phyloP scores from a whole-genome alignment of 2,888 invertebrate genomes.

The Leuctra nigra region DNA sequence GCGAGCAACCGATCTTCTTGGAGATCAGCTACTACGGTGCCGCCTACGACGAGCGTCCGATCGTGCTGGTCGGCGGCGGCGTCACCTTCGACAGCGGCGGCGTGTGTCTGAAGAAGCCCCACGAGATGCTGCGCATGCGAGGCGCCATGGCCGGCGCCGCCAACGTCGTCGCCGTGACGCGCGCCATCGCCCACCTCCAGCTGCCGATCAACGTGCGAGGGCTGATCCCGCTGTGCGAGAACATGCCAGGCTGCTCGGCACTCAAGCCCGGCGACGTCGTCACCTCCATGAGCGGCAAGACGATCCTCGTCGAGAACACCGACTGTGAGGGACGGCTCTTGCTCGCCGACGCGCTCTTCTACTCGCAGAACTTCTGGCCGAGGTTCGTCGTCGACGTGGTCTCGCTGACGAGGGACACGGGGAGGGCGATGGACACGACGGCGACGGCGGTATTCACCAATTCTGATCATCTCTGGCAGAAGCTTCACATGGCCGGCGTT shows the following conservation, averaged over 20 bases:
- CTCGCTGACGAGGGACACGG: conserved; percentile 58
- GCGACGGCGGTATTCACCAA: conserved; percentile 60
- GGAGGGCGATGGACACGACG: conserved; percentile 50
- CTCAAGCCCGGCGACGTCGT: conserved; percentile 65
- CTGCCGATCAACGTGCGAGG: conserved; percentile 53
- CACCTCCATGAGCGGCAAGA: conserved; percentile 63
- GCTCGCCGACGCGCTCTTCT: conserved; percentile 62
- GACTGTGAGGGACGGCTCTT: conserved; percentile 62
- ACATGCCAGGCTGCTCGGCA: conserved; percentile 59
- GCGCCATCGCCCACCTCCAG: conserved; percentile 49
- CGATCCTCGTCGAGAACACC: conserved; percentile 64
- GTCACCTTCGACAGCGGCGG: conserved; percentile 68
- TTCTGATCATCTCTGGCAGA: conserved; percentile 46
- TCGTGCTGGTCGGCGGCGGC: conserved; percentile 58
- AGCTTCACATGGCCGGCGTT: conserved; percentile 48
- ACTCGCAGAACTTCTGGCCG: conserved; percentile 54
- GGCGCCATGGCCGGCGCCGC: conserved; percentile 70
- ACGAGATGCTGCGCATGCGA: conserved; percentile 61
- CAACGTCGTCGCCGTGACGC: conserved; percentile 52
- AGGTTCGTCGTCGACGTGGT: conserved; percentile 57
- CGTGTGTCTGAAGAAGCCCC: conserved; percentile 58
- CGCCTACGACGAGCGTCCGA: conserved; percentile 41
- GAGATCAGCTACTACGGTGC: conserved; percentile 53
- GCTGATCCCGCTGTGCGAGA: conserved; percentile 60
- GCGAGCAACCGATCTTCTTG: conserved; percentile 55